Evolutionary conservation across 2,888 invertebrate species (phyloP).

Genomic region (Incurvaria masculella): DNA sequence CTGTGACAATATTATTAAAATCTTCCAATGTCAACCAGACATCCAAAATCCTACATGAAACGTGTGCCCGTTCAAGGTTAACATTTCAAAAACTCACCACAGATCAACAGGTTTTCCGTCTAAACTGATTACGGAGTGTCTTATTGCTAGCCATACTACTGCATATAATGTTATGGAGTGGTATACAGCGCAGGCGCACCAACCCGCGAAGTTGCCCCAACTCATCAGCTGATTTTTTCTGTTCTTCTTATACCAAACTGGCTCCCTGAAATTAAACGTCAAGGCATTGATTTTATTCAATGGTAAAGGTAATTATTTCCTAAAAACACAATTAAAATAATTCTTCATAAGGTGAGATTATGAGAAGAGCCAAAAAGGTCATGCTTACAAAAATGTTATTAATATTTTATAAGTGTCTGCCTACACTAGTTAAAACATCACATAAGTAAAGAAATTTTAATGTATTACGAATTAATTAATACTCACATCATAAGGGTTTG

Average conservation of each 20-base stretch:
- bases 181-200: conserved; percentile 60
- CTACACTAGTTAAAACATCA: neutral
- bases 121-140: conserved; percentile 43
- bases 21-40: no score
- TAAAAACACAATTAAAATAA: no score
- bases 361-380: neutral
- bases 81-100: conserved; percentile 29
- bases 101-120: conserved; percentile 53
- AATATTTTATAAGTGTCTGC: neutral
- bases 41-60: no score
- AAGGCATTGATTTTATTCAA: no score
- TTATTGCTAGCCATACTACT: conserved; percentile 42
- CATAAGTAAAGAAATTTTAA: neutral
- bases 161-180: conserved; percentile 64
- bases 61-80: neutral
- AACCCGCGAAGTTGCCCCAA: conserved; percentile 58
- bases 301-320: no score
- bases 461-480: no score
- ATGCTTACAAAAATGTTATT: neutral
- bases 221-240: conserved; percentile 62
- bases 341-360: no score
- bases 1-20: no score
- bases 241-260: conserved; percentile 64
- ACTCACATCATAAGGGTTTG: conserved; percentile 48
- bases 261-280: no score